These are phyloP conservation scores for Spongilla lacustris DNA, from an alignment of 37 sponge, comb jelly and placozoan species.

Conservation along the genomic window DNA sequence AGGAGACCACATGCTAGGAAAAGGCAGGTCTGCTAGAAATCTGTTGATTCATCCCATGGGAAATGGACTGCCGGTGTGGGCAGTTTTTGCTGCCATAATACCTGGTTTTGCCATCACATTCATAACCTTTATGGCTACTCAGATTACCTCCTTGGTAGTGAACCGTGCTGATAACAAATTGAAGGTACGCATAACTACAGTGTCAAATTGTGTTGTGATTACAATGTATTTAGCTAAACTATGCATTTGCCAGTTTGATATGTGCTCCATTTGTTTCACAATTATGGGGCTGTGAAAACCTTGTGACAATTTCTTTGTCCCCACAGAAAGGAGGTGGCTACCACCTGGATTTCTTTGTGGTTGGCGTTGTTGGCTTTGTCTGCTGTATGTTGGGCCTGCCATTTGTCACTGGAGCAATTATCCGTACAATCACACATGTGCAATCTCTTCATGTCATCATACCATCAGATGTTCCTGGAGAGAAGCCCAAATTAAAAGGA, in stretches of 20 bases:
- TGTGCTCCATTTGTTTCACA: background rate
- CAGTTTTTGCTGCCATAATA: constrained; percentile 66
- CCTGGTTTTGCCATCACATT: constrained; percentile 72
- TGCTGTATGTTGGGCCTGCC: constrained; percentile 88
- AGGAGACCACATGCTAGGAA: constrained; percentile 5
- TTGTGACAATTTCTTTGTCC: background rate
- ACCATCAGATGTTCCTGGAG: constrained; percentile 72
- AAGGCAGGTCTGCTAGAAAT: background rate
- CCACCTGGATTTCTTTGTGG: constrained; percentile 88
- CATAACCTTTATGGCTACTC: constrained; percentile 80
- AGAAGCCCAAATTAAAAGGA: constrained; percentile 83
- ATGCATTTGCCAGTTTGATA: no score
- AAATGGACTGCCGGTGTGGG: constrained; percentile 71
- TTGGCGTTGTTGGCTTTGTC: constrained; percentile 58
- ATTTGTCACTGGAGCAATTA: constrained; percentile 88
- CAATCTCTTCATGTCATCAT: constrained; percentile 69
- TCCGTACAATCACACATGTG: constrained; percentile 82
- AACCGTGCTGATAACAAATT: constrained; percentile 83
- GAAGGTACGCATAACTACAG: constrained; percentile 50
- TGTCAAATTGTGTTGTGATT: background rate
- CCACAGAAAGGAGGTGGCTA: constrained; percentile 89
- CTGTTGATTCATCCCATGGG: background rate
- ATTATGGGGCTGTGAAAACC: background rate
- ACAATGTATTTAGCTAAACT: background rate
- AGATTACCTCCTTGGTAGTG: constrained; percentile 78